Evolutionary conservation across 2,113 vertebrate species (phyloP).

Genomic region (Misgurnus mizolepis): DNA sequence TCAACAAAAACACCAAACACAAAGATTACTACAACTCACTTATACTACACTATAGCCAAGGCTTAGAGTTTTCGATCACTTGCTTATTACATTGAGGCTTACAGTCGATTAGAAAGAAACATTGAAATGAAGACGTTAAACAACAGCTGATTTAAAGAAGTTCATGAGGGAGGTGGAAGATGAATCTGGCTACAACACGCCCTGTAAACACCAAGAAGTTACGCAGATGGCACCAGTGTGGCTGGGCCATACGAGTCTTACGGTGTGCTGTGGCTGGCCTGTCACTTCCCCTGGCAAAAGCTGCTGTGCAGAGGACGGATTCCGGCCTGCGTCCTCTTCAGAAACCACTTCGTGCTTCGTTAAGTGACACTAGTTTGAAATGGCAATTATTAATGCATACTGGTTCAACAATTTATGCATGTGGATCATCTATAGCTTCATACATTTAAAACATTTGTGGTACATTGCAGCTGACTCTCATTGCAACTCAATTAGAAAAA

Average conservation of each 20-base stretch:
- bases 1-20: conserved; percentile 1
- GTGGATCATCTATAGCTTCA: conserved; percentile 25
- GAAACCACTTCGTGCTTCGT: conserved; percentile 69
- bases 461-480: conserved; percentile 7
- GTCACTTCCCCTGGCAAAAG: conserved; percentile 67
- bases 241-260: conserved; percentile 61
- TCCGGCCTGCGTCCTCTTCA: conserved; percentile 67
- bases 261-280: conserved; percentile 65
- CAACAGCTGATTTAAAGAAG: conserved; percentile 45
- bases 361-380: conserved; percentile 72
- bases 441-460: conserved; percentile 34
- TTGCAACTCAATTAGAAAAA: conserved; percentile 30
- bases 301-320: conserved; percentile 64
- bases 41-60: conserved; percentile 58
- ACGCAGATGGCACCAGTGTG: conserved; percentile 55
- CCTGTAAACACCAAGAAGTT: conserved; percentile 53
- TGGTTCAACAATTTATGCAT: conserved; percentile 50
- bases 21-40: conserved; percentile 17
- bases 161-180: conserved; percentile 47
- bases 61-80: conserved; percentile 64
- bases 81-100: conserved; percentile 50
- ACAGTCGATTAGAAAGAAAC: conserved; percentile 48
- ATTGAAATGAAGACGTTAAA: conserved; percentile 52
- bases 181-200: conserved; percentile 43
- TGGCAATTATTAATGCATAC: conserved; percentile 63